Evolutionary conservation across 2,113 vertebrate genomes (phyloP).

Genomic region (Ictidomys tridecemlineatus): DNA sequence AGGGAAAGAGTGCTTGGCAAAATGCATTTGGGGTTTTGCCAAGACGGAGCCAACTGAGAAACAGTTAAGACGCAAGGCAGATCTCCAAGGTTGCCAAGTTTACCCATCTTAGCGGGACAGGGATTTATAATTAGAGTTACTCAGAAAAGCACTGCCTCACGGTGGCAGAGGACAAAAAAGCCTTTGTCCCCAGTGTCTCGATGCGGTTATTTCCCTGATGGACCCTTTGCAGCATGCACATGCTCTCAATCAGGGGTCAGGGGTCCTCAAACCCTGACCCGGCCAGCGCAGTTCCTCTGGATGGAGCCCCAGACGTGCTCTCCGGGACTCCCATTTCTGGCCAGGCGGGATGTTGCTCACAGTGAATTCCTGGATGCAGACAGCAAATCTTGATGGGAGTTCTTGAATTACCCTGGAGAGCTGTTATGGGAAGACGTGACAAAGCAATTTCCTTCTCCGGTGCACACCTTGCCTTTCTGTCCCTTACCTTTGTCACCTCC

Average conservation of each 20-base stretch:
- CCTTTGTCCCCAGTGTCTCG: slow-evolving; percentile 53
- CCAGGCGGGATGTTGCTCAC: slow-evolving; percentile 1
- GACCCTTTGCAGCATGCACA: not conserved
- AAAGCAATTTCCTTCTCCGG: not conserved
- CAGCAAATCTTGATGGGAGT: not conserved
- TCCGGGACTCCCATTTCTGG: not conserved
- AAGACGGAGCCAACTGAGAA: slow-evolving; percentile 81
- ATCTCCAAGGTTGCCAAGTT: slow-evolving; percentile 74
- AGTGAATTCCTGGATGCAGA: not conserved
- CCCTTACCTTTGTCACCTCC: not conserved
- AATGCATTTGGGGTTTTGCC: slow-evolving; percentile 79
- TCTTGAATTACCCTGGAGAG: not conserved
- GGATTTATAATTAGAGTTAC: slow-evolving; percentile 81
- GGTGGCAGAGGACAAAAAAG: slow-evolving; percentile 69
- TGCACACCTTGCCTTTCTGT: not conserved
- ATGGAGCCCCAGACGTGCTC: not conserved
- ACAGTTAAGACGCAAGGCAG: slow-evolving; percentile 81
- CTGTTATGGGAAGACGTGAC: not conserved
- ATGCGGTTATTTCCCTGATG: not conserved
- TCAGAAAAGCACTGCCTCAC: slow-evolving; percentile 65
- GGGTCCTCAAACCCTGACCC: not conserved
- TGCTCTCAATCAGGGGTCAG: not conserved
- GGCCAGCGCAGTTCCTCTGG: accelerated
- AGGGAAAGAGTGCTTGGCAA: slow-evolving; percentile 80
- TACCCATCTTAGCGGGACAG: slow-evolving; percentile 74